phyloP scores from a whole-genome alignment of 1,140 invertebrate species.

The Lepidostoma basale region DNA sequence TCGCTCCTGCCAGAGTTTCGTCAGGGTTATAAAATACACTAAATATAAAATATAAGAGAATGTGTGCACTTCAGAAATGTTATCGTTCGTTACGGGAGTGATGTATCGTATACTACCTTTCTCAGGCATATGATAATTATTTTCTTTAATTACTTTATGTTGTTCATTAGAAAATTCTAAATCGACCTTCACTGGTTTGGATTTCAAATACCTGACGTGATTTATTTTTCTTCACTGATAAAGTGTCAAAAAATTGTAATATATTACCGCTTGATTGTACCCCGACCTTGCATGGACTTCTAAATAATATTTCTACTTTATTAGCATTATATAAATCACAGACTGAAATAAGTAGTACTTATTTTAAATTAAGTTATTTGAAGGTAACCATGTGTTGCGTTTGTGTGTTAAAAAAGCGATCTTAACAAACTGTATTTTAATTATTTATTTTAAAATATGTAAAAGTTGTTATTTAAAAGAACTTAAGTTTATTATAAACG shows the following conservation, averaged over 20 bases:
- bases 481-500: no score
- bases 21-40: no score
- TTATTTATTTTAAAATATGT: no score
- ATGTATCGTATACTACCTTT: no score
- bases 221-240: not conserved
- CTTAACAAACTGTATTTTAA: not conserved
- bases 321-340: not conserved
- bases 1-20: no score
- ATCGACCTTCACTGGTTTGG: not conserved
- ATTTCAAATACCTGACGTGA: not conserved
- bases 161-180: not conserved
- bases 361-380: not conserved
- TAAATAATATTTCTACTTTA: not conserved
- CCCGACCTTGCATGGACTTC: not conserved
- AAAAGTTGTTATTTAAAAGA: no score
- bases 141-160: not conserved
- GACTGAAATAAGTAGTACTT: no score
- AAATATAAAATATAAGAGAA: no score
- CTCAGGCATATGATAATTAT: not conserved
- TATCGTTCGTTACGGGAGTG: no score
- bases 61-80: no score
- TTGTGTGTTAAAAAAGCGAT: not conserved
- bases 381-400: not conserved
- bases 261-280: no score
- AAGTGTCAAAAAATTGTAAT: conserved; percentile 10